Percentiles rank a stretch among this genome's conserved stretches.
Conservation (phyloP, 2,113 vertebrate species). For the Zapornia atra region DNA sequence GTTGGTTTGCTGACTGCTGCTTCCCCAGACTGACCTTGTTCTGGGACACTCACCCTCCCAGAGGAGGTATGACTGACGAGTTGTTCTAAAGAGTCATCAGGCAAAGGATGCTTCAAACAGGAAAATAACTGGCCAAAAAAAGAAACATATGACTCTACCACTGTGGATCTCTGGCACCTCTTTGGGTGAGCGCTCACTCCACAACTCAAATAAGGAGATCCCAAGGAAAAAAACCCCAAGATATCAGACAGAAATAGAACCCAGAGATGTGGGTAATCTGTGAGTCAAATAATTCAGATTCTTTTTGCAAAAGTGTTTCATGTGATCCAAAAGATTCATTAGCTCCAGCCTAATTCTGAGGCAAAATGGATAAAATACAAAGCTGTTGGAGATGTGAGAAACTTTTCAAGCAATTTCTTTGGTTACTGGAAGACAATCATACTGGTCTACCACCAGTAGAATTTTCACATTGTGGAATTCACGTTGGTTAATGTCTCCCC, state of each 20-base stretch:
- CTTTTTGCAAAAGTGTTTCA: neutral
- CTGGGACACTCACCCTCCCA: neutral
- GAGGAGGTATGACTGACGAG: neutral
- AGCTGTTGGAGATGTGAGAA: neutral
- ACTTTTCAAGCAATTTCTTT: neutral
- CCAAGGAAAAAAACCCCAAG: neutral
- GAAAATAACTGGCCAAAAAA: neutral
- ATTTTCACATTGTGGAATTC: neutral
- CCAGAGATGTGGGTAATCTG: neutral
- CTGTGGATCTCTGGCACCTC: neutral
- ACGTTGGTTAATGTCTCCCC: neutral
- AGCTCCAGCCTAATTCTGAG: neutral
- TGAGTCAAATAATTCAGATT: neutral
- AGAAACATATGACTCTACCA: neutral
- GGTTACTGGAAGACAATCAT: neutral
- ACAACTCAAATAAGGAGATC: neutral
- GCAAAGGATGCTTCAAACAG: neutral
- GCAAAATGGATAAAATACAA: neutral
- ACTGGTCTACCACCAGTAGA: neutral
- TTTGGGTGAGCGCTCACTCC: neutral
- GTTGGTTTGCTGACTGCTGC: neutral
- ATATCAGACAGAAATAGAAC: neutral
- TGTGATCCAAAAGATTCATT: neutral
- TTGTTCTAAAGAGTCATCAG: neutral
- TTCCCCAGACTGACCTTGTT: neutral